Evolutionary conservation across 2,888 invertebrate genomes (phyloP), one percentile per base, ranked within the genome.

Genomic region (Spicauda simplicius): DNA sequence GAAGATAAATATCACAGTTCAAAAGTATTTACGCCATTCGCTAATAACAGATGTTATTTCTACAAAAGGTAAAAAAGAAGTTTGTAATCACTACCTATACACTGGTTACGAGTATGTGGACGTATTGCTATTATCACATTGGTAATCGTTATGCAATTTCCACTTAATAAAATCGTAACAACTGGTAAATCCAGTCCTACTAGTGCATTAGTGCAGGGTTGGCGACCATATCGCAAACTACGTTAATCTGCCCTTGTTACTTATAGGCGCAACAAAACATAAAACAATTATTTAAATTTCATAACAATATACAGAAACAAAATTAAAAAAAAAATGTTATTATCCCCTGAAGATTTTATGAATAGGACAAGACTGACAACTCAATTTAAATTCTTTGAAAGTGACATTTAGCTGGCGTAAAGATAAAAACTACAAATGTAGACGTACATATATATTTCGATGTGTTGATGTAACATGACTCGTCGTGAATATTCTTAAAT

Each of bases 101-200:
- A 53, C 61, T 25, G 54, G 65, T 65, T 59, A 65, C 65, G 45
- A 59, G 54, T 54, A 18, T 54, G 65, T 59, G 45, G 59, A 65
- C 59, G 54, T 59, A 59, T 48, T 45, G 65, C 65, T 79, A 87
- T 87, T 86, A 87, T 86, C 86, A 84, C 85, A 80, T 84, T 77
- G 74, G 75, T 72, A 72, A 73, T 76, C 78, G 85, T 89, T 89
- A 90, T 84, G 88, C 87, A 87, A 89, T 86, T 82, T 77, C 81
- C 78, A 84, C 80, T 81, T 73, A 79, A 88, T 89, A 86, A 91
- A 92, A 92, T 92, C 91, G 89, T 86, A 77, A 82, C 88, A 82
- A 90, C 91, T 80, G 76, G 91, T 85, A 81, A 71, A 72, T 76
- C 86, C 78, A 74, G 86, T 82, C 78, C 72, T 25, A 48, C 60